Percentiles rank a stretch among this genome's conserved stretches.
These are phyloP conservation scores for Helicoverpa assulta DNA, from an alignment of 2,888 invertebrate genomes.

Conservation along the genomic window DNA sequence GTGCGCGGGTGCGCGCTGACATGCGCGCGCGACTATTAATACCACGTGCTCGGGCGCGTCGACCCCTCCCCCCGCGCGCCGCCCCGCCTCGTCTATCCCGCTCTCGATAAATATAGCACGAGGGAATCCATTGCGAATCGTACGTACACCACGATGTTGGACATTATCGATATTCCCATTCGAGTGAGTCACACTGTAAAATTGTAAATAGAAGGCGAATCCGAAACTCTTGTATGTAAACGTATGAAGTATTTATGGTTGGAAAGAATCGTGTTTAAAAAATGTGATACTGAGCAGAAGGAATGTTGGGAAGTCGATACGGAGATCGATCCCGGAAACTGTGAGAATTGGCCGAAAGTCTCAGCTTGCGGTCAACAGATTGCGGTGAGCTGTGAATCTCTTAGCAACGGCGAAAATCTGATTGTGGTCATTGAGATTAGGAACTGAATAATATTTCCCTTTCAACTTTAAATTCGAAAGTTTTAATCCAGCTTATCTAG, in stretches of 20 bases:
- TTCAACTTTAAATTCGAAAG: too few species aligned
- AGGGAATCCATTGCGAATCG: slow-evolving; percentile 84
- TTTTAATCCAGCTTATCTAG: slow-evolving; percentile 1
- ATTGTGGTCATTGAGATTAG: too few species aligned
- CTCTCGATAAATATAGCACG: slow-evolving; percentile 82
- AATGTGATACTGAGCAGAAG: slow-evolving; percentile 11
- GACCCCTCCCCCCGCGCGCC: slow-evolving; percentile 48
- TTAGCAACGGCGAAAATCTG: too few species aligned
- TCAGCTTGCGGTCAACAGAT: neutral
- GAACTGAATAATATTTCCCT: too few species aligned
- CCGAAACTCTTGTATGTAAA: slow-evolving; percentile 35
- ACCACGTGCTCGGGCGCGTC: slow-evolving; percentile 77
- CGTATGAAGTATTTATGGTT: slow-evolving; percentile 25
- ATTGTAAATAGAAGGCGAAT: slow-evolving; percentile 64
- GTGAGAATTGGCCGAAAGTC: neutral
- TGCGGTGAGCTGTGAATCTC: too few species aligned
- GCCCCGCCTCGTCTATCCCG: slow-evolving; percentile 71
- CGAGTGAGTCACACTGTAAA: slow-evolving; percentile 69
- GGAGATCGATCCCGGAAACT: neutral
- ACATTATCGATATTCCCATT: slow-evolving; percentile 68
- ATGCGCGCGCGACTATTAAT: slow-evolving; percentile 86
- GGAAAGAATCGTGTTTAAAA: slow-evolving; percentile 25
- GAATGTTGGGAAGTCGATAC: neutral
- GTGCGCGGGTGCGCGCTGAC: slow-evolving; percentile 73
- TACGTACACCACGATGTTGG: slow-evolving; percentile 61